phyloP scores from a whole-genome alignment of 2,888 invertebrate species.

The Dexiosoma caninum region DNA sequence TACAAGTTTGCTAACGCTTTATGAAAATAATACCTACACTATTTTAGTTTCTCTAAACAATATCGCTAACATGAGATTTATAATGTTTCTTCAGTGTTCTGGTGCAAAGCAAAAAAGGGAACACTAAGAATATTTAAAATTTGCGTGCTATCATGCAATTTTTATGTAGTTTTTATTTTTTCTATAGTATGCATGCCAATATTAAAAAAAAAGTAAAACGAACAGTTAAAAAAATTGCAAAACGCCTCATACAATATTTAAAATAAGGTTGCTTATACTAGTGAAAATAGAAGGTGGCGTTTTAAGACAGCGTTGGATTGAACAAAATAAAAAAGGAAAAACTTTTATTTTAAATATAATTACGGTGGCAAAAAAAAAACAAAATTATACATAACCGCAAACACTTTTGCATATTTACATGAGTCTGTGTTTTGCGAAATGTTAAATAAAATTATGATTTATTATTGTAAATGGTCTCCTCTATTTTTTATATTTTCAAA shows the following conservation, averaged over 20 bases:
- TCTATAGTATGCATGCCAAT: slow-evolving; percentile 35
- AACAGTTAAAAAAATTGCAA: slow-evolving; percentile 32
- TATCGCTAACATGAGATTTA: slow-evolving; percentile 52
- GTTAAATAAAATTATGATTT: slow-evolving; percentile 45
- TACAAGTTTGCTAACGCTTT: background rate
- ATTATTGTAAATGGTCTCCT: slow-evolving; percentile 45
- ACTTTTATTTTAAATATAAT: slow-evolving; percentile 25
- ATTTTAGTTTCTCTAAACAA: slow-evolving; percentile 43
- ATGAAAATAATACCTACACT: background rate
- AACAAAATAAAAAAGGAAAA: no score
- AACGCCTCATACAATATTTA: slow-evolving; percentile 26
- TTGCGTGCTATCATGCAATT: slow-evolving; percentile 77
- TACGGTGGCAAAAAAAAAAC: slow-evolving; percentile 24
- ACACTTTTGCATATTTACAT: slow-evolving; percentile 24
- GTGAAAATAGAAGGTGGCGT: slow-evolving; percentile 33
- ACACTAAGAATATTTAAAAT: slow-evolving; percentile 70
- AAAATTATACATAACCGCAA: slow-evolving; percentile 19
- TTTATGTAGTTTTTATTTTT: slow-evolving; percentile 59
- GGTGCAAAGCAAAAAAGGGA: slow-evolving; percentile 2
- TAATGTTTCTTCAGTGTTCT: slow-evolving; percentile 38
- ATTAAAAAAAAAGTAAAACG: slow-evolving; percentile 15
- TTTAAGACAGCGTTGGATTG: slow-evolving; percentile 15
- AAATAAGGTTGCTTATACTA: slow-evolving; percentile 28
- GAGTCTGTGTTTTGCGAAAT: slow-evolving; percentile 1
- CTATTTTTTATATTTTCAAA: slow-evolving; percentile 1